Evolutionary conservation across 2,113 vertebrate genomes (phyloP).

Genomic region (Antechinus flavipes): DNA sequence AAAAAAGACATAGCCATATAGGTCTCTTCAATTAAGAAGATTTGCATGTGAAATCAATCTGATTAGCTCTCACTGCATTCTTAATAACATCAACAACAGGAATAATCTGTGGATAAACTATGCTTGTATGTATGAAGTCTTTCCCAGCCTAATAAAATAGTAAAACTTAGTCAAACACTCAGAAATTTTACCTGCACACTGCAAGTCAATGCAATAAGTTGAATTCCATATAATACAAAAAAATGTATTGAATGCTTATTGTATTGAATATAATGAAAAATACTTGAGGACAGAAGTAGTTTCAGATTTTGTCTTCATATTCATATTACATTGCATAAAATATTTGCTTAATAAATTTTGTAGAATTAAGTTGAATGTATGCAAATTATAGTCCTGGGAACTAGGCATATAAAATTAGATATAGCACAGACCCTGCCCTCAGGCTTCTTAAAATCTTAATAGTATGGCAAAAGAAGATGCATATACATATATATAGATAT

Average conservation of each 20-base stretch:
- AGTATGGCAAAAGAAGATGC: neutral
- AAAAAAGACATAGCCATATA: neutral
- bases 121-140: neutral
- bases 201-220: neutral
- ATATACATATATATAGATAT: neutral
- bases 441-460: neutral
- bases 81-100: neutral
- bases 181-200: neutral
- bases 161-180: neutral
- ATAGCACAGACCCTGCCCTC: neutral
- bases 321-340: neutral
- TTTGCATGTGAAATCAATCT: slow-evolving; percentile 58
- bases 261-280: neutral
- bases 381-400: neutral
- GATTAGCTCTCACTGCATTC: neutral
- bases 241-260: neutral
- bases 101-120: neutral
- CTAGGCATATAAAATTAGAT: neutral
- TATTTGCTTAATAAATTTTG: neutral
- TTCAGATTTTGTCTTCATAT: neutral
- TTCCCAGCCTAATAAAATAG: neutral
- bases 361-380: neutral
- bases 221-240: neutral
- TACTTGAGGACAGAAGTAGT: neutral
- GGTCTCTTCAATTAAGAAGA: slow-evolving; percentile 19